Conservation (phyloP, 2,888 invertebrate genomes). For the Phoronis australis region DNA sequence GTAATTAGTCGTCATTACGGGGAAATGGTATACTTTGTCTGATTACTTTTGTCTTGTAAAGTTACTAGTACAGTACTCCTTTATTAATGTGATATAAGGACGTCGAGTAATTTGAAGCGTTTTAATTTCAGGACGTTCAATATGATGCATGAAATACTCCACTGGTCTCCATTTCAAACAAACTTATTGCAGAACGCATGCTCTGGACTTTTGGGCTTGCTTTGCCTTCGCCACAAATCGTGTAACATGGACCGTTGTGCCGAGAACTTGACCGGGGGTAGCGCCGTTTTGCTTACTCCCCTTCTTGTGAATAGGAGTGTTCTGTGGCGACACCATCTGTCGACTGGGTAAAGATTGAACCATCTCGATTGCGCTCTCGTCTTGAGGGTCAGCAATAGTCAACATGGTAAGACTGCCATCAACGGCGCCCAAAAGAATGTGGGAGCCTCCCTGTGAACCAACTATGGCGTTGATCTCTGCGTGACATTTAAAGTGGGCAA, state of each 20-base stretch:
- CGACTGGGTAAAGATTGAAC: constrained; percentile 36
- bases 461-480: constrained; percentile 45
- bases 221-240: constrained; percentile 44
- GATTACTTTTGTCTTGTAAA: no score
- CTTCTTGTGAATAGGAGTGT: constrained; percentile 13
- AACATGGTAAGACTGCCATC: constrained; percentile 92
- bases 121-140: neutral
- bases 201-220: constrained; percentile 38
- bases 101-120: no score
- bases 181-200: constrained; percentile 34
- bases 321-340: constrained; percentile 15
- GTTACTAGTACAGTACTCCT: no score
- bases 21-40: no score
- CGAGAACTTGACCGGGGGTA: constrained; percentile 31
- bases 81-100: no score
- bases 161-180: neutral
- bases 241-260: constrained; percentile 42
- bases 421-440: constrained; percentile 74
- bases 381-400: constrained; percentile 65
- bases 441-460: constrained; percentile 39
- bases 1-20: no score
- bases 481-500: constrained; percentile 70
- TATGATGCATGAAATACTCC: neutral
- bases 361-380: constrained; percentile 33
- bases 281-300: constrained; percentile 22